Base-by-base conservation (phyloP, 2,113 vertebrate species). In the Piliocolobus tephrosceles region DNA sequence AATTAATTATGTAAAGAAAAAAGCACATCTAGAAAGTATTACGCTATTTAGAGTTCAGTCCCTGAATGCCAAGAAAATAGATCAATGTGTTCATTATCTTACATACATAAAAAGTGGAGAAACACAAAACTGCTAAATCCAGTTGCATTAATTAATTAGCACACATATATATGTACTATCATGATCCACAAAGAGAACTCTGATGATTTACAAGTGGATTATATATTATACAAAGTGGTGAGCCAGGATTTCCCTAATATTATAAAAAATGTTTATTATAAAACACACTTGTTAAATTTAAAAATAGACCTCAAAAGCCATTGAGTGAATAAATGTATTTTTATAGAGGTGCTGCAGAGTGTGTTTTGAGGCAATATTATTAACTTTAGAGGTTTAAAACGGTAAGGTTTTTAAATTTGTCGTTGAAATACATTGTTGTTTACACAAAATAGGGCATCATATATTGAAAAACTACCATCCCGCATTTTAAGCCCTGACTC, bases 1-100 rank as follows among this genome's bases (percentile, higher is more conserved):
- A 40, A 68, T 72, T 88, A 93, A 96, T 50, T 84, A 94, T 61
- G 91, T 97, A 68, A 90, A 64, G 38, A 75, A 38, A 84, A 89
- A 95, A 47, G 20, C 32, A 38, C 73, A 83, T 87, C 38, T 81
- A 92, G 32, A 95, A 97, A 91, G 92, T 43, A 10, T 82, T 92
- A 91, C 11, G 8, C 20, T 70, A n/a, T 38, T 84, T 95, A 40
- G 17, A 72, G 22, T 81, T 91, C 14, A 68, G 20, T 72, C 38
- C 3, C 23, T 30, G 5, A 70, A 3, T 70, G 27, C 40, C 38
- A 90, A 95, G 38, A 79, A 86, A 94, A 85, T 45, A 58, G 25
- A 87, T 83, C 25, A 87, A 78, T 38, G 5, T 64, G 57, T 73
- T 79, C 52, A 82, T 81, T 94, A 90, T 58, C 58, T 82, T 47